Conservation (phyloP, 2,888 invertebrate genomes). For the Hirudinaria manillensis region DNA sequence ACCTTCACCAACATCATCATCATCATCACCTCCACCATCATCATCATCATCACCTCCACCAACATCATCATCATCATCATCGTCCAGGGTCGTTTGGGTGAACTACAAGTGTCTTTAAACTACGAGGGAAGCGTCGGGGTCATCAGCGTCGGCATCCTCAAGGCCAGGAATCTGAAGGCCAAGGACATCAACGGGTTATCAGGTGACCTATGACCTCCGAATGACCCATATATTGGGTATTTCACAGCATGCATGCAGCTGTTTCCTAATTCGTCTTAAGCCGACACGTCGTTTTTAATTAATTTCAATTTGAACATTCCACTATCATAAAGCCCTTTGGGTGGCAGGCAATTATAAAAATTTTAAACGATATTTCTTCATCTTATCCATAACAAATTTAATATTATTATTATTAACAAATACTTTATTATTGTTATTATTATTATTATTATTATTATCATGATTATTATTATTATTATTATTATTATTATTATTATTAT, state of each 20-base stretch:
- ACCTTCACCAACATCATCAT: conserved; percentile 10
- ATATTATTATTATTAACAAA: neutral
- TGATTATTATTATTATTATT: conserved; percentile 25
- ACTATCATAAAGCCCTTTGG: neutral
- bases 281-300: neutral
- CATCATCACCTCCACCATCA: conserved; percentile 23
- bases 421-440: neutral
- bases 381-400: neutral
- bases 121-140: conserved; percentile 32
- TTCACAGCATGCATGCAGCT: neutral
- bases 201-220: conserved; percentile 18
- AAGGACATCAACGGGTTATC: conserved; percentile 34
- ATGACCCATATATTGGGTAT: no score
- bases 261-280: neutral
- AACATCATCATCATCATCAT: conserved; percentile 5
- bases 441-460: conserved; percentile 18
- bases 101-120: conserved; percentile 30
- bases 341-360: no score
- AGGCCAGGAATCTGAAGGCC: conserved; percentile 30
- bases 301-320: neutral
- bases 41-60: conserved; percentile 19
- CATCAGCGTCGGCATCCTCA: conserved; percentile 31
- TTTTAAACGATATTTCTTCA: no score
- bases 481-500: conserved; percentile 20
- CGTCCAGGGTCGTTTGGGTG: conserved; percentile 31